Evolutionary conservation across 2,888 invertebrate species (phyloP).

Genomic region (Gerosis bhagava): DNA sequence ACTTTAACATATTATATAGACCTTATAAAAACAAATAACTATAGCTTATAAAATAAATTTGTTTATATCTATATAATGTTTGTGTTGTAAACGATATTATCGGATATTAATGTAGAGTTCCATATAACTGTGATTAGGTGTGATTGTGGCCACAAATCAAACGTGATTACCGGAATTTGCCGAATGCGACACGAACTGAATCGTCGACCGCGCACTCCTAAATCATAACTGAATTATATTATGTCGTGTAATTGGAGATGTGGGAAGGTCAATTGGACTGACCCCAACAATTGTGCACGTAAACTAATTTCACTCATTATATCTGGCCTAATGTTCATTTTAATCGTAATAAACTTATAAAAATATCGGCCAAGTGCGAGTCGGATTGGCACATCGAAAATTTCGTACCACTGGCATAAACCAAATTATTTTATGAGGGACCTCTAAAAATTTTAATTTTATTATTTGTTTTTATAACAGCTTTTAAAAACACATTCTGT

Average conservation of each 20-base stretch:
- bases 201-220: constrained; percentile 8
- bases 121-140: constrained; percentile 7
- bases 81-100: no score
- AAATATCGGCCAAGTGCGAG: no score
- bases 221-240: constrained; percentile 17
- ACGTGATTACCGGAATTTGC: constrained; percentile 1
- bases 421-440: no score
- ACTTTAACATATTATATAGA: no score
- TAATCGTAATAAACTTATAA: no score
- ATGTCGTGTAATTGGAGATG: constrained; percentile 10
- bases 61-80: no score
- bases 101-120: background rate
- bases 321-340: background rate
- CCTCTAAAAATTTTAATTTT: no score
- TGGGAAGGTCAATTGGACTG: constrained; percentile 15
- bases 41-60: no score
- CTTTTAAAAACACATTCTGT: no score
- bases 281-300: background rate
- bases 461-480: no score
- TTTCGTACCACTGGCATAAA: background rate
- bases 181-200: constrained; percentile 7
- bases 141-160: constrained; percentile 7
- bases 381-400: background rate
- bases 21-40: no score
- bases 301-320: background rate